phyloP scores from a whole-genome alignment of 2,113 vertebrate genomes.

The Albula goreensis region DNA sequence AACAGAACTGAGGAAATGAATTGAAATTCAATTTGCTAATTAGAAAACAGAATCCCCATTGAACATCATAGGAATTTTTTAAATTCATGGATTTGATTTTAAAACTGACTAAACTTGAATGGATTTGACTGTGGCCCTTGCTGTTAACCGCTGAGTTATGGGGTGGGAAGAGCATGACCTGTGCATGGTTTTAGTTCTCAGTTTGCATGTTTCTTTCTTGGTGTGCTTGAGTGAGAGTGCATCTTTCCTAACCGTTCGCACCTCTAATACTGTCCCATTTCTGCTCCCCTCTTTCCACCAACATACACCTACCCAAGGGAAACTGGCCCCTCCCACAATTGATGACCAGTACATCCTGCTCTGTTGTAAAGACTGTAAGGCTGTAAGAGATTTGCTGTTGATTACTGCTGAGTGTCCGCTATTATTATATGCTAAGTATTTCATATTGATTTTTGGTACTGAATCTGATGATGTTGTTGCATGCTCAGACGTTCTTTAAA shows the following conservation, averaged over 20 bases:
- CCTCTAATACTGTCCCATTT: conserved; percentile 49
- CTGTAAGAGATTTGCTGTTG: conserved; percentile 38
- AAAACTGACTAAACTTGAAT: not conserved
- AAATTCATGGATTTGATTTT: not conserved
- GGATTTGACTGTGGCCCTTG: too few species aligned
- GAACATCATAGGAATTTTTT: not conserved
- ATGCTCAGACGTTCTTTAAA: conserved; percentile 89
- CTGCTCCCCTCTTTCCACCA: conserved; percentile 54
- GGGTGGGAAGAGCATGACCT: conserved; percentile 76
- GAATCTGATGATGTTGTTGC: conserved; percentile 73
- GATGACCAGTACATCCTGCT: conserved; percentile 82
- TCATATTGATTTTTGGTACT: conserved; percentile 46
- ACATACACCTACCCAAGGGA: conserved; percentile 80
- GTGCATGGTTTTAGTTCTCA: conserved; percentile 76
- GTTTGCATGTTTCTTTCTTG: conserved; percentile 81
- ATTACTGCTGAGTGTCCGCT: conserved; percentile 44
- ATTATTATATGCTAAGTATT: not conserved
- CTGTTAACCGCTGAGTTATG: too few species aligned
- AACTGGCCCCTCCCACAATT: conserved; percentile 62
- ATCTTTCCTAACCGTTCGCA: conserved; percentile 55
- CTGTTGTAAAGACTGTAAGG: conserved; percentile 71
- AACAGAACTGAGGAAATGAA: conserved; percentile 42
- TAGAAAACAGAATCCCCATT: not conserved
- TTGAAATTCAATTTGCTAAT: conserved; percentile 32
- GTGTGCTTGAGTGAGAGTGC: conserved; percentile 53